Evolutionary conservation across 2,888 invertebrate genomes (phyloP), one percentile per base, ranked within the genome.

Genomic region (Cosmopolites sordidus): DNA sequence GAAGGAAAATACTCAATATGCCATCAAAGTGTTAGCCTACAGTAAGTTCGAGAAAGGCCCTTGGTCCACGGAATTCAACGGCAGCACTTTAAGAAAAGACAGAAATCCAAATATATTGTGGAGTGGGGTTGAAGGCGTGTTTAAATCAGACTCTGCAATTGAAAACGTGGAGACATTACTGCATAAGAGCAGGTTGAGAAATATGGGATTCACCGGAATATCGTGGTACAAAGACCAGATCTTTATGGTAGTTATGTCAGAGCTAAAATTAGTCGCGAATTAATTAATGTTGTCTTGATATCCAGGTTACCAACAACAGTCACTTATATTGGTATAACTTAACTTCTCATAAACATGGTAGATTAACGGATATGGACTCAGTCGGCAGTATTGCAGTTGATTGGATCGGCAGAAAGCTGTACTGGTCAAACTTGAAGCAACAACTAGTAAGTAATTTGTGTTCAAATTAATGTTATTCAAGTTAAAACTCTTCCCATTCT

Each of bases 391-490:
- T 94, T 46, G 89, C 91, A 0, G 87, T 92, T 11, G 96, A 96
- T 69, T 93, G 93, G 92, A 83, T 94, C 43, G 92, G 92, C 1
- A 83, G 83, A 60, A 88, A 89, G 68, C 76, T 96, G 6, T 96
- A 95, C 70, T 95, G 94, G 92, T 88, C 91, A 0, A 89, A 89
- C 75, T 87, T 87, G 8, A 86, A 87, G 66, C 86, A 88, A 66
- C 89, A 90, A 72, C 76, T 89, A 79, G 91, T 92, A 76, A 79
- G 59, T 52, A 22, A 33, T 5, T 6, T n/a, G n/a, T n/a, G n/a
- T n/a, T n/a, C n/a, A n/a, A n/a, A n/a, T n/a, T n/a, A n/a, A n/a
- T n/a, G n/a, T n/a, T n/a, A n/a, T n/a, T n/a, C n/a, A n/a, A n/a
- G n/a, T n/a, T n/a, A n/a, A n/a, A n/a, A n/a, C n/a, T n/a, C n/a